Evolutionary conservation across 2,888 invertebrate genomes (phyloP), one percentile per base, ranked within the genome.

Genomic region (Hemistola chrysoprasaria): DNA sequence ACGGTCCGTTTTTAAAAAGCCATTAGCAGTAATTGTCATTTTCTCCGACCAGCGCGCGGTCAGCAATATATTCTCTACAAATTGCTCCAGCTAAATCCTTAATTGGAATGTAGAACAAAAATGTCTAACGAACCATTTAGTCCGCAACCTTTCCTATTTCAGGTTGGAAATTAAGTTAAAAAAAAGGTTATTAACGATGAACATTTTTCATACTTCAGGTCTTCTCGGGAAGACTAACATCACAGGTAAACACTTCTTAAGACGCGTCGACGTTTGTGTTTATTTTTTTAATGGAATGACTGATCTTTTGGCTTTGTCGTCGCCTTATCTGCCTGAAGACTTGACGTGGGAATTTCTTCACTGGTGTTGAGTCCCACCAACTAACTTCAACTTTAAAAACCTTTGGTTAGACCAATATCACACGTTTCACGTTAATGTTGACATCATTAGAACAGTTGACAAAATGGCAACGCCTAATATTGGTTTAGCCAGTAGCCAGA

Each of bases 151-250:
- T 88, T 87, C 86, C 86, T 80, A 78, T 87, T 88, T 87, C 87
- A 87, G 87, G 82, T 87, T 77, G 79, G 78, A 74, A 72, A 67
- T 66, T 67, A 70, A 72, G 67, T 67, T 65, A 59, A 75, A 79
- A 76, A 78, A 77, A 78, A 71, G 67, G 73, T 77, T 76, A 82
- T 84, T 87, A 86, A 87, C 83, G 81, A 82, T 86, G 83, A 84
- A 82, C 68, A 80, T 87, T 88, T 87, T 87, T 87, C 86, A 87
- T 82, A 82, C 88, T 87, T 83, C 89, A 90, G 90, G 90, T 90
- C 90, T 90, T 90, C 90, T 90, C 88, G 90, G 90, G 84, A 90
- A 90, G 89, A 90, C 90, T 75, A 89, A 88, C 83, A 85, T 89
- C 75, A 87, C 90, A 90, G 90, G 90, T 90, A 90, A 90, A 78